These are phyloP conservation scores for Gobiocypris rarus DNA, from an alignment of 2,113 vertebrate species.

Conservation along the genomic window DNA sequence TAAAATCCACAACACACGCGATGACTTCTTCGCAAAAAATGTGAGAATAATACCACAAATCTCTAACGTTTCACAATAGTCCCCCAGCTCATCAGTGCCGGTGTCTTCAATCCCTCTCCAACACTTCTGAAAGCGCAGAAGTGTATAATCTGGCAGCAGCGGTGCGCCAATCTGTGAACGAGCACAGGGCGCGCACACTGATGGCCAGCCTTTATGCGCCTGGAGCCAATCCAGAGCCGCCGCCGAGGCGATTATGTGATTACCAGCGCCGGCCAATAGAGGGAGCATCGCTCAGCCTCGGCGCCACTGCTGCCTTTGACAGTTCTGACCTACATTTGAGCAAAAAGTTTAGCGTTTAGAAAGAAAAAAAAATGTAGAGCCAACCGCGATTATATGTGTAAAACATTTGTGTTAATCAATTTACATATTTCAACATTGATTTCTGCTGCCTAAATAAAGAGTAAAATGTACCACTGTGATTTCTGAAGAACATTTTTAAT, in stretches of 20 bases:
- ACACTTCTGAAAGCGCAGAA: constrained; percentile 3
- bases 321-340: neutral
- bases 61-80: neutral
- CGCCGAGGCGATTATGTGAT: constrained; percentile 59
- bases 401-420: neutral
- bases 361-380: neutral
- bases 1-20: neutral
- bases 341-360: neutral
- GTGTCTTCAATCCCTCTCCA: constrained; percentile 5
- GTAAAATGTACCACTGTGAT: neutral
- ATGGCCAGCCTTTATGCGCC: constrained; percentile 60
- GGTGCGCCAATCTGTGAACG: neutral
- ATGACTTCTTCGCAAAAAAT: neutral
- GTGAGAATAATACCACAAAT: neutral
- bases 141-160: neutral
- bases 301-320: neutral
- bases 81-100: neutral
- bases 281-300: constrained; percentile 51
- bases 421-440: neutral
- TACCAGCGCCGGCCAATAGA: constrained; percentile 68
- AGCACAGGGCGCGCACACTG: neutral
- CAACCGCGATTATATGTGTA: neutral
- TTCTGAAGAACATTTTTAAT: neutral
- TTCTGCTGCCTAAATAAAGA: neutral
- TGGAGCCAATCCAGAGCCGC: constrained; percentile 67